These are phyloP conservation scores for Sitobion miscanthi DNA, from an alignment of 1,140 invertebrate genomes.

Conservation along the genomic window DNA sequence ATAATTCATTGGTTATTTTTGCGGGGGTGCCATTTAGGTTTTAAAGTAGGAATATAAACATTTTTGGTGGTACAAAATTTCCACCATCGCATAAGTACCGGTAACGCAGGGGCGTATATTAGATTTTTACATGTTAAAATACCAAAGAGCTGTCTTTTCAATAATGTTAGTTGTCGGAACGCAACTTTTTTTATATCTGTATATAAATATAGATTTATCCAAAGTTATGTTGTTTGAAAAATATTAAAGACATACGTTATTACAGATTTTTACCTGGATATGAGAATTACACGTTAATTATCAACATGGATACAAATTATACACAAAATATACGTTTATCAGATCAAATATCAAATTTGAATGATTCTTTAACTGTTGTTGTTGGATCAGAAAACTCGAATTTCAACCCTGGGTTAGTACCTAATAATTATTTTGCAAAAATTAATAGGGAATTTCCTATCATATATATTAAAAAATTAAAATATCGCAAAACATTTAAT, in stretches of 20 bases:
- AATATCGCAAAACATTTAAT: too few species aligned
- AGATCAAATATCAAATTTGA: background rate
- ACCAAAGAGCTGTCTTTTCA: background rate
- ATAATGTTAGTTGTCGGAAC: background rate
- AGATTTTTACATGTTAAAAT: background rate
- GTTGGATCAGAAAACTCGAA: slow-evolving; percentile 27
- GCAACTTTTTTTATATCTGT: background rate
- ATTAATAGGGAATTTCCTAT: too few species aligned
- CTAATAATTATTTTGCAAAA: background rate
- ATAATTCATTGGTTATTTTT: too few species aligned
- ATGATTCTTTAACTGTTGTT: background rate
- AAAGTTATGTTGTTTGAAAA: background rate
- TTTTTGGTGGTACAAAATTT: too few species aligned
- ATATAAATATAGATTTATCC: background rate
- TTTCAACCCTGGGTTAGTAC: slow-evolving; percentile 26
- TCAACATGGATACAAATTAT: background rate
- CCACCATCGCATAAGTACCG: too few species aligned
- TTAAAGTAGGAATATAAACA: too few species aligned
- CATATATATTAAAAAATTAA: too few species aligned
- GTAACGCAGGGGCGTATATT: too few species aligned
- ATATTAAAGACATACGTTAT: background rate
- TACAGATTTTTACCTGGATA: slow-evolving; percentile 15
- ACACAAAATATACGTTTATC: background rate
- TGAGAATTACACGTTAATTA: slow-evolving; percentile 17
- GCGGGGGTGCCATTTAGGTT: too few species aligned